Base-by-base conservation (phyloP, 2,888 invertebrate species). In the Mellilla xanthometata region DNA sequence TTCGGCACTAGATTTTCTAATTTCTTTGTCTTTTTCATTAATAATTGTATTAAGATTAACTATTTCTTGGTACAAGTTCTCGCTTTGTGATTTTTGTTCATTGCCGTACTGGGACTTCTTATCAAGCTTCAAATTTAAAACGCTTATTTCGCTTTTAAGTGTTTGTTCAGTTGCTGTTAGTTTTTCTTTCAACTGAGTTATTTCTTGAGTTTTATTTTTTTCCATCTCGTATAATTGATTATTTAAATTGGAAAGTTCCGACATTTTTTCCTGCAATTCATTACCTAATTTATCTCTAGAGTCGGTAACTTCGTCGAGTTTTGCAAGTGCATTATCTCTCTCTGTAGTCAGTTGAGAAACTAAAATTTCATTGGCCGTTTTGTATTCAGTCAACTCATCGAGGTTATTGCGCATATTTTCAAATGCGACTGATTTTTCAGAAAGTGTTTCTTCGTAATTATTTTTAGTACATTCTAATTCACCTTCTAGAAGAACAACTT, bases 391-490 rank as follows among this genome's bases (percentile, higher is more conserved):
- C 35, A 76, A 50, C 40, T 69, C 66, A 15, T 63, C 57, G 23
- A 76, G 51, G 47, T 62, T 66, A 24, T 60, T 54, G 51, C 68
- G 60, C 19, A 80, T 59, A 12, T 44, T 49, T 12, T 57, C 44
- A 32, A 76, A 56, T 48, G 72, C 64, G 23, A 33, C 27, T 19
- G 50, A 23, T 40, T 70, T 72, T 32, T 68, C 60, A 40, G 52
- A 31, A 33, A 71, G 49, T 19, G 54, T 52, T 12, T 54, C 49
- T 46, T 76, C 69, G 30, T 71, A 65, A 31, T 40, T 49, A 24
- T 23, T 42, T 54, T 68, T 72, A 11, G 47, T 55, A 31, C 24
- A 60, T 49, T 76, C 64, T 24, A 75, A 60, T 45, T 78, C 68
- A 39, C 29, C 45, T 49, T 73, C 61, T 31, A 77, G 49, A 2